Base-by-base conservation (phyloP, 2,888 invertebrate species). In the Phengaris alcon region DNA sequence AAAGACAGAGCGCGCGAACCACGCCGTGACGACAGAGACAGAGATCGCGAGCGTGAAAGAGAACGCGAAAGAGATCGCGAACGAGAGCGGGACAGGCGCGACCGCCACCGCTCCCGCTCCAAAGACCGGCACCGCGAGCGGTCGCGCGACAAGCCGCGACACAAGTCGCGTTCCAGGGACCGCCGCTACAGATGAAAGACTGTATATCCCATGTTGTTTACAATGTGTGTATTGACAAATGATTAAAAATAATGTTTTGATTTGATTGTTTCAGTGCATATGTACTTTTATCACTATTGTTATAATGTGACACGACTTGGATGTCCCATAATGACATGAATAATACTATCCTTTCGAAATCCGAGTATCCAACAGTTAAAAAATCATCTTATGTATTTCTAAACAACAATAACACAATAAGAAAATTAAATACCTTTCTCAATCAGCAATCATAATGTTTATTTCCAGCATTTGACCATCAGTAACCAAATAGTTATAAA, bases 151-250 rank as follows among this genome's bases (percentile, higher is more conserved):
- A 84, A 86, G 8, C 84, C 82, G 46, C 86, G 89, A 1, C 85
- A 87, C 68, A 81, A 89, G 55, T 90, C 90, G 70, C 87, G 91
- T 59, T 91, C 91, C 2, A 85, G 85, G 79, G 93, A 93, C 75
- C 90, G 92, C 74, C 91, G 91, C 80, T 82, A 87, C 79, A 93
- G 89, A 92, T 93, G 91, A 87, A 89, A 82, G 77, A 77, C 48
- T 59, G 57, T 75, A 48, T 54, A 48, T 54, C 78, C 68, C 79
- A 76, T 76, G 81, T 83, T 80, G 79, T 83, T 81, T 85, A 82
- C 79, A 74, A 82, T 79, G 79, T 84, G 80, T 84, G 81, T 83
- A 79, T 82, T 85, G 79, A 86, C 78, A 82, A 83, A 82, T 83
- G 78, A 77, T 76, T 77, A 82, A 82, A 86, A 85, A 80, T 88